phyloP scores from a whole-genome alignment of 1,140 invertebrate genomes.

The Procambarus virginalis region DNA sequence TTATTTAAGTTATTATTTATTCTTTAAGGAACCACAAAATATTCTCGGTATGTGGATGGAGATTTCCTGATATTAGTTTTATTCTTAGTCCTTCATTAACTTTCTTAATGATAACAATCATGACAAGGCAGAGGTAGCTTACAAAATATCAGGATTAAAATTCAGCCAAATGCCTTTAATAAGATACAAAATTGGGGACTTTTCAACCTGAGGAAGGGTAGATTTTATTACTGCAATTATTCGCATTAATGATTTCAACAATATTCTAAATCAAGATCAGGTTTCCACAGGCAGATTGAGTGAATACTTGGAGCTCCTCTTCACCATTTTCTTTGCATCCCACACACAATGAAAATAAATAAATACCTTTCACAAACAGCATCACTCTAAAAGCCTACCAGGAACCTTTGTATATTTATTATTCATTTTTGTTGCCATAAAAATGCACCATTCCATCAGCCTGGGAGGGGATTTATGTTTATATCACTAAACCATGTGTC shows the following conservation, averaged over 20 bases:
- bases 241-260: slow-evolving; percentile 1
- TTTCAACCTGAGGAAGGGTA: not conserved
- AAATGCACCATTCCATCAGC: slow-evolving; percentile 51
- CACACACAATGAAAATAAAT: slow-evolving; percentile 41
- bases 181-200: slow-evolving; percentile 25
- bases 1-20: too few relatives aligned
- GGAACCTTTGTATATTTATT: slow-evolving; percentile 29
- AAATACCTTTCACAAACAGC: slow-evolving; percentile 39
- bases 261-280: slow-evolving; percentile 21
- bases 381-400: slow-evolving; percentile 48
- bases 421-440: slow-evolving; percentile 10
- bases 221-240: not conserved
- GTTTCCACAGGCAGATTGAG: slow-evolving; percentile 14
- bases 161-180: slow-evolving; percentile 10
- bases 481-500: slow-evolving; percentile 30
- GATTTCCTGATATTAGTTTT: too few relatives aligned
- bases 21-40: not conserved
- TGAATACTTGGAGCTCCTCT: not conserved
- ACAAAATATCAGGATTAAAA: slow-evolving; percentile 16
- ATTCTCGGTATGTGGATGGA: too few relatives aligned
- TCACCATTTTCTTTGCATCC: not conserved
- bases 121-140: too few relatives aligned
- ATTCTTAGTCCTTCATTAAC: too few relatives aligned
- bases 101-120: too few relatives aligned
- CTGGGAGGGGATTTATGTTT: not conserved